Percentiles rank a stretch among this genome's conserved stretches.
Conservation (phyloP, 2,888 invertebrate genomes). For the Heliconius cydno region DNA sequence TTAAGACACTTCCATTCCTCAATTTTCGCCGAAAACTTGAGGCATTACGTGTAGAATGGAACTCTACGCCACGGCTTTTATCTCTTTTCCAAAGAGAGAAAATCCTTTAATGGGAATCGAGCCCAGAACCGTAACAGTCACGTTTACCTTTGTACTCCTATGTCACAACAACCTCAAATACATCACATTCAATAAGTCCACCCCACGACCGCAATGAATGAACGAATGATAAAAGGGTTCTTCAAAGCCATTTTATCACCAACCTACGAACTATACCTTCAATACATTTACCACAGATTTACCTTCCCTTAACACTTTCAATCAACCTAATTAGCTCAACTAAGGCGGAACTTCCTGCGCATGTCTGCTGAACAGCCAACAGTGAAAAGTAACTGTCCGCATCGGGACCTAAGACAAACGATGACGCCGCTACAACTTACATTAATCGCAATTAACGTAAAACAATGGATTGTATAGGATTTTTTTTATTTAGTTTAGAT, state of each 20-base stretch:
- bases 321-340: slow-evolving; percentile 28
- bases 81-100: too few species aligned
- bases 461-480: slow-evolving; percentile 46
- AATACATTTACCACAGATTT: slow-evolving; percentile 8
- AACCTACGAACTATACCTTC: neutral
- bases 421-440: slow-evolving; percentile 58
- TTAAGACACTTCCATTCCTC: neutral
- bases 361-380: slow-evolving; percentile 54
- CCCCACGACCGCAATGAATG: neutral
- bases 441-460: slow-evolving; percentile 79
- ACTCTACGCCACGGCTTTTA: neutral
- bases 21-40: neutral
- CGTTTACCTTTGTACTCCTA: too few species aligned
- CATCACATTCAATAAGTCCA: neutral
- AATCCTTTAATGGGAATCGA: neutral
- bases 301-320: slow-evolving; percentile 15
- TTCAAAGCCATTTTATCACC: slow-evolving; percentile 1
- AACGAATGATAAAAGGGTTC: neutral
- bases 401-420: slow-evolving; percentile 71
- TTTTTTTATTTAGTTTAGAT: neutral
- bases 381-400: slow-evolving; percentile 71
- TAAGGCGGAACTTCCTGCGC: slow-evolving; percentile 50
- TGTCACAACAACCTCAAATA: too few species aligned
- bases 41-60: neutral
- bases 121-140: neutral